Evolutionary conservation across 2,797 vertebrate species (phyloP), one percentile per base, ranked within the genome.

Genomic region (Odontamblyopus rebecca): DNA sequence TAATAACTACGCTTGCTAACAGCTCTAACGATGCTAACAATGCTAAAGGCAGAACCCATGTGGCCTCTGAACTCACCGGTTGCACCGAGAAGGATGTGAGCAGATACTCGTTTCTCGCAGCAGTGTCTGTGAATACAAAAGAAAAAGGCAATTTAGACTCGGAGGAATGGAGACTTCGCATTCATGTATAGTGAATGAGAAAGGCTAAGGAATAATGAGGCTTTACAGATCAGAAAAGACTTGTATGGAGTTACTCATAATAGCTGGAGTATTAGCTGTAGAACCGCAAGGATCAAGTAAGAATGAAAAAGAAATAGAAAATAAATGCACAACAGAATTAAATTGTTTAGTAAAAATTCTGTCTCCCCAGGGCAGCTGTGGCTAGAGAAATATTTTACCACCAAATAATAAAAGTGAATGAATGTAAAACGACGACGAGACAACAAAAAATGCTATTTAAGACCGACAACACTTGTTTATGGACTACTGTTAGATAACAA

Each of bases 51-150:
- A 35, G 66, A 76, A 18, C 67, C 54, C 54, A 65, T 82, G 38
- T 26, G 72, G 19, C 66, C 60, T 35, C 71, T 85, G 69, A 83
- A 91, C 92, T 93, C 75, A 93, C 92, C 73, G 67, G 53, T 29
- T 63, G 0, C 7, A 56, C 89, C 51, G 41, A 2, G 64, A 90
- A 86, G 38, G 62, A 48, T 61, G 67, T 63, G 54, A 75, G 71
- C 19, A 90, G 77, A 65, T 90, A 81, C 16, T 74, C 2, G 0
- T 2, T 0, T 2, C 1, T 72, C 57, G 0, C 15, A 11, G 87
- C 72, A 0, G 89, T 90, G 79, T 89, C 92, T 93, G 82, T 44
- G 68, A 65, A 81, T 64, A 84, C 48, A 78, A 75, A 82, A 79
- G 6, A 11, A 50, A 30, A 77, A 69, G 23, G 29, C 63, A 29